Evolutionary conservation across 2,888 invertebrate species (phyloP), one percentile per base, ranked within the genome.

Genomic region (Drosophila rubida): DNA sequence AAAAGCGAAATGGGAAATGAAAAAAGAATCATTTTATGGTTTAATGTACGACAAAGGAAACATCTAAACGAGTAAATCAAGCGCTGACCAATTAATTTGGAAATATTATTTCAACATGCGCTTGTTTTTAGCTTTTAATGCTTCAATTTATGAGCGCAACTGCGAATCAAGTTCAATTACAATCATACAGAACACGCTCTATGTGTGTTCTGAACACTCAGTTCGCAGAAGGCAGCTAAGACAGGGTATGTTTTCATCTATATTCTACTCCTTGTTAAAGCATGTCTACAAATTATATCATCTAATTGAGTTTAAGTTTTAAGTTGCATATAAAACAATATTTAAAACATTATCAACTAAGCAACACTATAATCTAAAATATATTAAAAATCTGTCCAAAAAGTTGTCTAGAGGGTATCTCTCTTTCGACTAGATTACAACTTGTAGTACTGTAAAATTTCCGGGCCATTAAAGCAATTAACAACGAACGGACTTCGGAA

Each of bases 401-500:
- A n/a, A 19, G 19, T 19, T 11, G 8, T 19, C 35, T 5, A 13
- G 0, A 4, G 50, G 51, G 58, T 63, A 50, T 60, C 7, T 46
- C 0, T 1, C 2, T 1, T 58, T 44, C 32, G 8, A 13, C 4
- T 46, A 1, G 0, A 8, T 4, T 0, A n/a, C 0, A n/a, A 19
- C 8, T 16, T 14, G 2, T 0, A 6, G 2, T 9, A 5, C 30
- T 13, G 16, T 22, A 16, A 70, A 76, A 88, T 87, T 89, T 89
- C 85, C 88, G 82, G 78, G 70, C 89, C 90, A 90, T 90, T 90
- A 85, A 90, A 89, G 85, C 90, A 90, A 90, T 90, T 90, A 90
- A 90, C 87, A 89, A 82, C 71, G 75, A 23, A 54, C 42, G 72
- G 60, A 72, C 59, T 69, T 50, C 63, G 62, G 32, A 58, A 41